A percentile compares a stretch with the other conserved stretches of the same genome.
Evolutionary conservation across 2,797 vertebrate genomes (phyloP).

Genomic region (Anableps anableps): DNA sequence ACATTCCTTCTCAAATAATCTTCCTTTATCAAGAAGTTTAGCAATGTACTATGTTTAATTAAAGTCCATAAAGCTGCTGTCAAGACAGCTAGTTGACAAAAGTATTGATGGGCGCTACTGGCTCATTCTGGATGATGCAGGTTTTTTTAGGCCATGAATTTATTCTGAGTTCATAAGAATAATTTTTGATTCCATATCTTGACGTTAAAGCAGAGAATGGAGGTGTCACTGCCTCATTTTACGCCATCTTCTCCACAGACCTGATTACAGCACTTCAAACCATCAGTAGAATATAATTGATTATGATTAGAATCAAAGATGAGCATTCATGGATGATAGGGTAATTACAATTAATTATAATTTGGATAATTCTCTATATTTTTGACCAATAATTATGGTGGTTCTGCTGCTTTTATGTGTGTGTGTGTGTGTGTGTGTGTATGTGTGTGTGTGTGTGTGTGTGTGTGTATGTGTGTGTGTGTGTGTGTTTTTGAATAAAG

Average conservation of each 20-base stretch:
- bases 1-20: not conserved
- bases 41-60: not conserved
- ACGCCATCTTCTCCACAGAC: not conserved
- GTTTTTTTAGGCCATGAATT: not conserved
- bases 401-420: not conserved
- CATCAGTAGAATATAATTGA: conserved; percentile 6
- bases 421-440: too few species aligned
- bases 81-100: not conserved
- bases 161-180: not conserved
- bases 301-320: conserved; percentile 12
- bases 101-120: not conserved
- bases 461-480: too few species aligned
- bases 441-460: too few species aligned
- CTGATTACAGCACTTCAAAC: conserved; percentile 16
- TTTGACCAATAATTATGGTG: not conserved
- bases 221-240: not conserved
- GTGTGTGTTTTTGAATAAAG: not conserved
- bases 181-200: not conserved
- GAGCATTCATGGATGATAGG: conserved; percentile 7
- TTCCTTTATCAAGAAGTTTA: not conserved
- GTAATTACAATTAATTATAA: conserved; percentile 11
- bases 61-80: not conserved
- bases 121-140: not conserved
- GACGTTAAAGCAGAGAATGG: not conserved
- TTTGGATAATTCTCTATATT: conserved; percentile 3